A percentile compares a stretch with the other conserved stretches of the same genome.
Conservation (phyloP, 1,140 invertebrate genomes). For the Hyposmocoma kahamanoa region DNA sequence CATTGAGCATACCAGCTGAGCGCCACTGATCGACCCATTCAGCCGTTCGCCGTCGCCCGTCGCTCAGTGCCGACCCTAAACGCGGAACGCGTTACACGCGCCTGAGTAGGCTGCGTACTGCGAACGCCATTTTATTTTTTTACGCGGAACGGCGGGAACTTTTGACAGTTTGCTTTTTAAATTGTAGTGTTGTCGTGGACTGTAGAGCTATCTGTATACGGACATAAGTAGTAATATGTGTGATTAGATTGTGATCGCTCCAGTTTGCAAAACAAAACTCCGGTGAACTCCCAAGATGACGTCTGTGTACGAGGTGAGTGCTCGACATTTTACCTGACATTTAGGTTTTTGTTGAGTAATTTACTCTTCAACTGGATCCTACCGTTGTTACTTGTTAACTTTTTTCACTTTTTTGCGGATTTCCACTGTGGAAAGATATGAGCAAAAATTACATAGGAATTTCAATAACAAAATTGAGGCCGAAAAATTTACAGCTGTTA, state of each 20-base stretch:
- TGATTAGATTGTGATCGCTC: slow-evolving; percentile 35
- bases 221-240: slow-evolving; percentile 43
- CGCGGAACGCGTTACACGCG: slow-evolving; percentile 63
- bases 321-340: slow-evolving; percentile 55
- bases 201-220: background rate
- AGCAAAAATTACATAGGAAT: background rate
- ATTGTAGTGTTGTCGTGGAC: background rate
- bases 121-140: slow-evolving; percentile 32
- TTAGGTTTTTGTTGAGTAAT: slow-evolving; percentile 56
- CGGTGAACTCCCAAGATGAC: slow-evolving; percentile 46
- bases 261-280: slow-evolving; percentile 35
- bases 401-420: slow-evolving; percentile 8
- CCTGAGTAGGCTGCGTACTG: slow-evolving; percentile 35
- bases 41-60: slow-evolving; percentile 28
- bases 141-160: slow-evolving; percentile 42
- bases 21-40: slow-evolving; percentile 47
- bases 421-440: too few relatives aligned
- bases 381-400: slow-evolving; percentile 16
- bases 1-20: slow-evolving; percentile 65
- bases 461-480: background rate
- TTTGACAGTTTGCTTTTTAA: slow-evolving; percentile 41
- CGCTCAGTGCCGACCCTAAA: slow-evolving; percentile 60
- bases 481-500: background rate
- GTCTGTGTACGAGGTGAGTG: slow-evolving; percentile 66
- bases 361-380: slow-evolving; percentile 18